Conservation (phyloP, 2,888 invertebrate species). For the Gastracanthus pulcherrimus region DNA sequence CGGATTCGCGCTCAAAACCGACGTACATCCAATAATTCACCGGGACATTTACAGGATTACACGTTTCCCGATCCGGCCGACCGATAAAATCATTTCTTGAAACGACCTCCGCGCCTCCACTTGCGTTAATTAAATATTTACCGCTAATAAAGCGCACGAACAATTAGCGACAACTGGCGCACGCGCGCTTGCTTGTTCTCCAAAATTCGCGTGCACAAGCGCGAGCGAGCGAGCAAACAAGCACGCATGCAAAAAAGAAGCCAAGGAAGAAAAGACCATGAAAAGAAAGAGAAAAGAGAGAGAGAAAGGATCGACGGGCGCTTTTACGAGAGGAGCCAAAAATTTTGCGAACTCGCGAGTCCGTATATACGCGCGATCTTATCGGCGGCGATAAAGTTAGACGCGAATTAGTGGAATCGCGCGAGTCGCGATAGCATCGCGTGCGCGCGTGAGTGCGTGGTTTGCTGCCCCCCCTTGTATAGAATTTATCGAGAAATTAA, state of each 20-base stretch:
- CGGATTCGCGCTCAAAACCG: no score
- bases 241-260: neutral
- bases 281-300: neutral
- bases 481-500: constrained; percentile 75
- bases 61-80: no score
- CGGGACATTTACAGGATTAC: no score
- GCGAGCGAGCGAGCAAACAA: no score
- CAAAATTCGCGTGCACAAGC: no score
- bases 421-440: constrained; percentile 69
- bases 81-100: no score
- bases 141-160: constrained; percentile 43
- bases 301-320: neutral
- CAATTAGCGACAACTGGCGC: constrained; percentile 31
- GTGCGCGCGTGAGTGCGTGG: no score
- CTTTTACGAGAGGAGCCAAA: constrained; percentile 47
- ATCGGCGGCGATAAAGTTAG: constrained; percentile 71
- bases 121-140: constrained; percentile 25
- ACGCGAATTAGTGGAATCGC: constrained; percentile 75
- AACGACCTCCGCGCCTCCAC: no score
- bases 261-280: neutral
- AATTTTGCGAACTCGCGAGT: constrained; percentile 31
- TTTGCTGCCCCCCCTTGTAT: no score
- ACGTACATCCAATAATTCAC: no score
- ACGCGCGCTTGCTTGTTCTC: no score
- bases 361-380: constrained; percentile 53